These are phyloP conservation scores for Candidula unifasciata DNA, from an alignment of 2,888 invertebrate species.

Conservation along the genomic window DNA sequence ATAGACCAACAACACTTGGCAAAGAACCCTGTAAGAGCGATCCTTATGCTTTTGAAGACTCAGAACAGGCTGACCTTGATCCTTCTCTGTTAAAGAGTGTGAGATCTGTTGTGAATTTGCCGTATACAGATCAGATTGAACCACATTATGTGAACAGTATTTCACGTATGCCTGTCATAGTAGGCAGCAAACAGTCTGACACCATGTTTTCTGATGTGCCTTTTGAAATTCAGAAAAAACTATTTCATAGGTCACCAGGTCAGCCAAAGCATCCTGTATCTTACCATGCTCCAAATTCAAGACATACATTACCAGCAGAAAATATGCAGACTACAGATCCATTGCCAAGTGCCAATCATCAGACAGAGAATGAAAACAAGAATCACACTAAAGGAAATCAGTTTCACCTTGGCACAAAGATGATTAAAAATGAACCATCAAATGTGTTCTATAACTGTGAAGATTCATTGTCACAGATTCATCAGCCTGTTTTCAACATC, in stretches of 20 bases:
- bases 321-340: background rate
- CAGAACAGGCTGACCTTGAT: constrained; percentile 16
- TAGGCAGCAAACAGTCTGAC: background rate
- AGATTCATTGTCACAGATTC: background rate
- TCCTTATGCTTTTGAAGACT: constrained; percentile 44
- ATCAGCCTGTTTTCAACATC: background rate
- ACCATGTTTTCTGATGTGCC: background rate
- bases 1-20: background rate
- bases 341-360: too few species aligned
- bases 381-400: background rate
- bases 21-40: background rate
- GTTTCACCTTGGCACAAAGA: background rate
- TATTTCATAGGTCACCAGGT: too few species aligned
- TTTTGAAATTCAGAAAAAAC: background rate
- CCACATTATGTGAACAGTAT: too few species aligned
- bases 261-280: background rate
- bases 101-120: background rate
- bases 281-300: background rate
- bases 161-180: background rate
- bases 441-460: too few species aligned
- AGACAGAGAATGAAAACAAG: background rate
- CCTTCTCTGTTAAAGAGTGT: constrained; percentile 4
- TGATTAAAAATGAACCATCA: constrained; percentile 1
- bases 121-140: background rate
- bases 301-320: background rate